Evolutionary conservation across 2,888 invertebrate species (phyloP).

Genomic region (Callimorpha dominula): DNA sequence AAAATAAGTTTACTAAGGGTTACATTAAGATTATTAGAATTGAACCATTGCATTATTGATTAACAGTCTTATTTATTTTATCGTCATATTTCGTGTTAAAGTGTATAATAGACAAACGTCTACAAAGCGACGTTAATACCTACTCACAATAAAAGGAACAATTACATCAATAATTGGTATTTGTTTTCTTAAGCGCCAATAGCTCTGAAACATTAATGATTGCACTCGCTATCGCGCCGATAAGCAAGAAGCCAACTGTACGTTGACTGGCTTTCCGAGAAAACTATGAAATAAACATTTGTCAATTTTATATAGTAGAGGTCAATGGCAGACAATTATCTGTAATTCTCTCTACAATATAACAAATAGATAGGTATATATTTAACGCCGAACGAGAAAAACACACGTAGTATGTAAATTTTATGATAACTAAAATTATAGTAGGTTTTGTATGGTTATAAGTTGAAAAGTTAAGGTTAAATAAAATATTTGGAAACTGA

Average conservation of each 20-base stretch:
- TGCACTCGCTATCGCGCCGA: constrained; percentile 26
- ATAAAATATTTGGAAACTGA: neutral
- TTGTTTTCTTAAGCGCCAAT: constrained; percentile 21
- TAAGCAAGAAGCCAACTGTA: constrained; percentile 25
- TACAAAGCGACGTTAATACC: neutral
- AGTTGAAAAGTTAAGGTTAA: neutral
- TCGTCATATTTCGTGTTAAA: too few species aligned
- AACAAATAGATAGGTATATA: neutral
- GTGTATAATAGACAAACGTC: too few species aligned
- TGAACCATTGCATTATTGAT: too few species aligned
- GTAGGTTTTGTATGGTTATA: neutral
- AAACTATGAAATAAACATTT: constrained; percentile 39
- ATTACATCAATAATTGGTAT: neutral
- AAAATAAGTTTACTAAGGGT: too few species aligned
- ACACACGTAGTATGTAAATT: neutral
- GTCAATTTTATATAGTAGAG: constrained; percentile 42
- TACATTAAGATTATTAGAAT: too few species aligned
- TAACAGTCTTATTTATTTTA: too few species aligned
- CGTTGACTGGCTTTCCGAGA: constrained; percentile 45
- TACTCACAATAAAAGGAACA: neutral
- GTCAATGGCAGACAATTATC: constrained; percentile 48
- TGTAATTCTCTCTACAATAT: neutral
- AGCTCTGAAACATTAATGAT: constrained; percentile 35
- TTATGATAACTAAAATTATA: neutral
- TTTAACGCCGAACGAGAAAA: neutral